phyloP scores from a whole-genome alignment of 2,797 vertebrate species.

The Hybognathus amarus region DNA sequence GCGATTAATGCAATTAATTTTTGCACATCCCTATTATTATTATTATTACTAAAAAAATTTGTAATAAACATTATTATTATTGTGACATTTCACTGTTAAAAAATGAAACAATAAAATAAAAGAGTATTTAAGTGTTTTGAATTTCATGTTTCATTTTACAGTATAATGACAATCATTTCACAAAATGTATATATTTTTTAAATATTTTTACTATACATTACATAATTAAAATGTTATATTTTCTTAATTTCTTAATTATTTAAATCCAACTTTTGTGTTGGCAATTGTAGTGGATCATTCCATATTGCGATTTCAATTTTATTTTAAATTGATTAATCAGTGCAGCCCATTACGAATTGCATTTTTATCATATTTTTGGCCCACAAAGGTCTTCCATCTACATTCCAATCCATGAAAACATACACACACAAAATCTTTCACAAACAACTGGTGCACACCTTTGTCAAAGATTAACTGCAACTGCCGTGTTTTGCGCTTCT shows the following conservation, averaged over 20 bases:
- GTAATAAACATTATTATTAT: background rate
- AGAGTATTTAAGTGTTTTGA: too few relatives aligned
- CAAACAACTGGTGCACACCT: conserved; percentile 73
- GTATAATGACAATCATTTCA: background rate
- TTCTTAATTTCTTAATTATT: background rate
- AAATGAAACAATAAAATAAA: background rate
- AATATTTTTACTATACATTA: too few relatives aligned
- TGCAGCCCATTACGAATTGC: background rate
- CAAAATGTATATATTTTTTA: background rate
- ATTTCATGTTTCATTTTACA: background rate
- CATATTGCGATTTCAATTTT: background rate
- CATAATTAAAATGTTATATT: background rate
- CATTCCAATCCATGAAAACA: background rate
- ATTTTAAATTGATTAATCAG: background rate
- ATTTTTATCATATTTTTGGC: background rate
- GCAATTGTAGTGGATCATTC: background rate
- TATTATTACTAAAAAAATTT: too few relatives aligned
- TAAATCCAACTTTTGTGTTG: background rate
- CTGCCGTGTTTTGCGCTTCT: conserved; percentile 92
- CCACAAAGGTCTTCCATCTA: background rate
- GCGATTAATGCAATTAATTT: too few relatives aligned
- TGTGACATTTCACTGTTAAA: background rate
- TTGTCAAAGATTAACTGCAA: conserved; percentile 96
- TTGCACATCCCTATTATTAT: too few relatives aligned
- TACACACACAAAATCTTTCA: background rate